Percentiles rank a stretch among this genome's conserved stretches.
Evolutionary conservation across 1,140 invertebrate genomes (phyloP).

Genomic region (Cotesia vestalis): DNA sequence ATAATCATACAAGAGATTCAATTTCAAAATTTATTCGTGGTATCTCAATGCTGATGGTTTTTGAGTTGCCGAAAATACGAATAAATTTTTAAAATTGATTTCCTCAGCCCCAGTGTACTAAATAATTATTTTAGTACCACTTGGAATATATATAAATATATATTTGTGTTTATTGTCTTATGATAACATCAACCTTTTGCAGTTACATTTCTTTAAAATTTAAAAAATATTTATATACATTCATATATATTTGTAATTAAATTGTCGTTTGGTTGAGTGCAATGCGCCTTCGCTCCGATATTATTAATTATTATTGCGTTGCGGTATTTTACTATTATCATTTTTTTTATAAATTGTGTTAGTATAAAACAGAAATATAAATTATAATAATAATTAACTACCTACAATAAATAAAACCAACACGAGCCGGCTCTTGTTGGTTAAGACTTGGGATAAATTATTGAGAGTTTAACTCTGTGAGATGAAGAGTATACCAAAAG

Average conservation of each 20-base stretch:
- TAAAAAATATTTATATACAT: slow-evolving; percentile 41
- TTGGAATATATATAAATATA: slow-evolving; percentile 43
- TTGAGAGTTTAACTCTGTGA: neutral
- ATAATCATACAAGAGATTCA: too few relatives aligned
- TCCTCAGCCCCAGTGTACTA: too few relatives aligned
- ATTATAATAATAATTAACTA: neutral
- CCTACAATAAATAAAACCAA: neutral
- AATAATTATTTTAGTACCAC: too few relatives aligned
- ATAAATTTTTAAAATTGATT: too few relatives aligned
- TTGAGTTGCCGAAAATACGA: too few relatives aligned
- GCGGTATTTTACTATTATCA: slow-evolving; percentile 36
- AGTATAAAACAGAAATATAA: neutral
- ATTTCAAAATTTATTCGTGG: too few relatives aligned
- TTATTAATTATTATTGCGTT: slow-evolving; percentile 41
- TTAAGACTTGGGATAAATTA: slow-evolving; percentile 6
- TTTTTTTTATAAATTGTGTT: slow-evolving; percentile 6
- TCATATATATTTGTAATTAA: slow-evolving; percentile 51
- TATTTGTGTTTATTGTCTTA: slow-evolving; percentile 39
- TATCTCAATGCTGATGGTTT: too few relatives aligned
- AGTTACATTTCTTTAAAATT: slow-evolving; percentile 35
- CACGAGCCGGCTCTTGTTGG: slow-evolving; percentile 7
- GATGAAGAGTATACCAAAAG: neutral
- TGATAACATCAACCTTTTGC: slow-evolving; percentile 28
- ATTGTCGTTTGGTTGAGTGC: slow-evolving; percentile 53
- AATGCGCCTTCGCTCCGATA: slow-evolving; percentile 49